Evolutionary conservation across 2,113 vertebrate genomes (phyloP), one percentile per base, ranked within the genome.

Genomic region (Casuarius casuarius): DNA sequence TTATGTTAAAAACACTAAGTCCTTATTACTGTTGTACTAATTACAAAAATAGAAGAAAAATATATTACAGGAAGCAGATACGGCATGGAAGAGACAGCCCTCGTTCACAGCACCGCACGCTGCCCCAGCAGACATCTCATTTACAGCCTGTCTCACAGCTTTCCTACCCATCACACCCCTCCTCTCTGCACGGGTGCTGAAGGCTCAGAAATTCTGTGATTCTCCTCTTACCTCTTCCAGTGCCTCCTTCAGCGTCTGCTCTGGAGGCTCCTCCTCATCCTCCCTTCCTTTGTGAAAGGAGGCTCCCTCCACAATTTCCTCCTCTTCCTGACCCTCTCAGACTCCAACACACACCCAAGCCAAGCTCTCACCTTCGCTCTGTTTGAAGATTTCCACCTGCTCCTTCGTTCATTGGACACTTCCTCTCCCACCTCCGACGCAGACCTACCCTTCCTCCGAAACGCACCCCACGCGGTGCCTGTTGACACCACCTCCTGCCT

Each of bases 151-250:
- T 4, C 67, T 38, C 71, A 4, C 40, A 38, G 3, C 20, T 58
- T 65, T 54, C 62, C 44, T 8, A 4, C 3, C 11, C 3, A 0
- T 46, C 26, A 33, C 13, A 42, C 18, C 38, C 29, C 11, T 20
- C 42, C 33, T n/a, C 40, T 40, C 42, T n/a, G 28, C 42, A 13
- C 11, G 63, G 59, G 68, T 52, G 85, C 73, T 66, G 35, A 70
- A 85, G 29, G 61, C 46, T 84, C 42, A 70, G 42, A 71, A 25
- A 72, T 76, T 8, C 40, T 4, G 0, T 8, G 33, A 21, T 65
- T 87, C 73, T 73, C 85, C 75, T 93, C 96, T 97, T 94, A 94
- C 95, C 93, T 95, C 92, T 86, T 87, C 95, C 67, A 87, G 44
- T 20, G 52, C 71, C 28, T 96, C 44, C 88, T 92, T 75, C 17